Percentiles rank a stretch among this genome's conserved stretches.
Conservation (phyloP, 2,797 vertebrate species). For the Sebastes minor region DNA sequence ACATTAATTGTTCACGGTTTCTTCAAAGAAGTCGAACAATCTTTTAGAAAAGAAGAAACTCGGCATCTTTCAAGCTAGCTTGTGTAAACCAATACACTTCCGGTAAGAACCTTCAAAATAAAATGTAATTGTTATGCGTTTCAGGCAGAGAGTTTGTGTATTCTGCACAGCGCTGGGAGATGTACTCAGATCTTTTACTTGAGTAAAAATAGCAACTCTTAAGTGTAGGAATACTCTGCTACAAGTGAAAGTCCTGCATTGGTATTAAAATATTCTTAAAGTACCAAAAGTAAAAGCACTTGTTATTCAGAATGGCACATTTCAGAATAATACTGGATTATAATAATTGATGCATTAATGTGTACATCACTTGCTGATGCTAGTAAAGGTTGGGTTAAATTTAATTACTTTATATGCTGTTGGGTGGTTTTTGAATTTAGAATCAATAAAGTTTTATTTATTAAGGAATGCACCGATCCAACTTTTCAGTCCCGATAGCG, state of each 20-base stretch:
- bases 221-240: neutral
- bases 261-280: neutral
- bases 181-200: too few relatives aligned
- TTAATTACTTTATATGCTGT: too few relatives aligned
- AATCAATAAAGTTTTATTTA: too few relatives aligned
- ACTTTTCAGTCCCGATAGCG: too few relatives aligned
- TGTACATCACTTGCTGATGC: too few relatives aligned
- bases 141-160: neutral
- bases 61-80: neutral
- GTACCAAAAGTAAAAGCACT: neutral
- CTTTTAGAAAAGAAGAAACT: neutral
- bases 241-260: neutral
- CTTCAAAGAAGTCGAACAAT: neutral
- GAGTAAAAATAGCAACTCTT: too few relatives aligned
- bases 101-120: constrained; percentile 8
- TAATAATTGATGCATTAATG: too few relatives aligned
- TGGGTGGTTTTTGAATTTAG: too few relatives aligned
- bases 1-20: rapidly evolving
- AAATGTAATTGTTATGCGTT: neutral
- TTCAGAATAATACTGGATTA: neutral
- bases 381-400: too few relatives aligned
- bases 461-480: too few relatives aligned
- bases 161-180: too few relatives aligned
- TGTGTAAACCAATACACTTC: neutral
- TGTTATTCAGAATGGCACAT: neutral